Evolutionary conservation across 2,113 vertebrate genomes (phyloP).

Genomic region (Scalopus aquaticus): DNA sequence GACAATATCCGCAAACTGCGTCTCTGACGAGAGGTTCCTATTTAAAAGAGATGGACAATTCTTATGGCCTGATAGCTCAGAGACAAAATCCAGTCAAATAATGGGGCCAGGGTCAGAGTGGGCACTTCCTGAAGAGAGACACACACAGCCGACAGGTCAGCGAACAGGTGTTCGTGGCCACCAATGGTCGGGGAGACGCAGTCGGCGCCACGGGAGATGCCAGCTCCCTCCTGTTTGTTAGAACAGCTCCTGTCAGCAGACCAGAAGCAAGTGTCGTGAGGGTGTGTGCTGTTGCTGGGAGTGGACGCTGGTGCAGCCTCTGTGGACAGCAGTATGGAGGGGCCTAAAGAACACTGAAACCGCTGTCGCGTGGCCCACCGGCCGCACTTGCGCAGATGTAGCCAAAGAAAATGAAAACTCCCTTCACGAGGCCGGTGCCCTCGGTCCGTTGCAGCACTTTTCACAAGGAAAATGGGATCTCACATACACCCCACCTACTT

Average conservation of each 20-base stretch:
- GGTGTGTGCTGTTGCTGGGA: not conserved
- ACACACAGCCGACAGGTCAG: not conserved
- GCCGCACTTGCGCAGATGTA: too few relatives aligned
- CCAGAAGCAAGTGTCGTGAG: not conserved
- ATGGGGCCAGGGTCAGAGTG: not conserved
- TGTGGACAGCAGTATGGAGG: not conserved
- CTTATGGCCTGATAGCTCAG: not conserved
- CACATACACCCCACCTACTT: not conserved
- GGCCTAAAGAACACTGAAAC: not conserved
- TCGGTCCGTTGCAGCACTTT: too few relatives aligned
- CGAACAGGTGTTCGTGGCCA: not conserved
- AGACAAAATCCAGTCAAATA: not conserved
- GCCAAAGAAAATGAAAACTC: too few relatives aligned
- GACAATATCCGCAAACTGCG: not conserved
- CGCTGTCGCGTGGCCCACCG: not conserved
- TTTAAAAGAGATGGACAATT: not conserved
- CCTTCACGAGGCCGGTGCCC: accelerated
- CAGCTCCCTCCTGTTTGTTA: not conserved
- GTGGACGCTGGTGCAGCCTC: too few relatives aligned
- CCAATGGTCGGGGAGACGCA: not conserved
- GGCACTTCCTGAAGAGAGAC: not conserved
- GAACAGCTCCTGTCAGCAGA: not conserved
- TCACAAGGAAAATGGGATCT: too few relatives aligned
- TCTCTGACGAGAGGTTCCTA: not conserved
- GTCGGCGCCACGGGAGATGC: not conserved